Conservation (phyloP, 37 sponge, comb jelly and placozoan species). For the Axinella damicornis region DNA sequence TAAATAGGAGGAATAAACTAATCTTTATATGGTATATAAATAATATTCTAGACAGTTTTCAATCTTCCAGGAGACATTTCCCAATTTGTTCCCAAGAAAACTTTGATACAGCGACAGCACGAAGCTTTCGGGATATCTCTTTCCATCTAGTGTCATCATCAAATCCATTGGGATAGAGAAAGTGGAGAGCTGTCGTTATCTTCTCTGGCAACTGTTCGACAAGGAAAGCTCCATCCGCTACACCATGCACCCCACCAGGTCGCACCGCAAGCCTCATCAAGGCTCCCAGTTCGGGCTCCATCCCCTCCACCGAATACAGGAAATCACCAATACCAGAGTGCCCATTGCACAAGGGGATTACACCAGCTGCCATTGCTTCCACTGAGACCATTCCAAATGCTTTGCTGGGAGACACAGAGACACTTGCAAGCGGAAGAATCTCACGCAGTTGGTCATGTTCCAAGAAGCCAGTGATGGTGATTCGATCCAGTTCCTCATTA, state of each 20-base stretch:
- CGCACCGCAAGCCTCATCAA: conserved; percentile 8
- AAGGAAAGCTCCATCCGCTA: conserved; percentile 15
- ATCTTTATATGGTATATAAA: too few relatives aligned
- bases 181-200: conserved; percentile 1
- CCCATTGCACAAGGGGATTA: conserved; percentile 15
- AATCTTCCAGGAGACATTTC: not conserved
- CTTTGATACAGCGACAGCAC: conserved; percentile 5
- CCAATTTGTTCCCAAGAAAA: conserved; percentile 16
- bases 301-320: conserved; percentile 6
- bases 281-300: conserved; percentile 6
- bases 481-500: not conserved
- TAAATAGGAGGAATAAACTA: too few relatives aligned
- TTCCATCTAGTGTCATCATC: not conserved
- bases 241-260: conserved; percentile 2
- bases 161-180: conserved; percentile 36
- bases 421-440: conserved; percentile 32
- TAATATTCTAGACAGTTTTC: too few relatives aligned
- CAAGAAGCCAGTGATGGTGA: not conserved
- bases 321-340: conserved; percentile 23
- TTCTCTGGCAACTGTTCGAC: conserved; percentile 12
- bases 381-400: conserved; percentile 42
- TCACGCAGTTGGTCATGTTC: conserved; percentile 13
- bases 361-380: conserved; percentile 38
- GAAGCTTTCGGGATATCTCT: not conserved
- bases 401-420: conserved; percentile 24